A percentile compares a stretch with the other conserved stretches of the same genome.
Evolutionary conservation across 1,140 invertebrate genomes (phyloP).

Genomic region (Drosophila ananassae): DNA sequence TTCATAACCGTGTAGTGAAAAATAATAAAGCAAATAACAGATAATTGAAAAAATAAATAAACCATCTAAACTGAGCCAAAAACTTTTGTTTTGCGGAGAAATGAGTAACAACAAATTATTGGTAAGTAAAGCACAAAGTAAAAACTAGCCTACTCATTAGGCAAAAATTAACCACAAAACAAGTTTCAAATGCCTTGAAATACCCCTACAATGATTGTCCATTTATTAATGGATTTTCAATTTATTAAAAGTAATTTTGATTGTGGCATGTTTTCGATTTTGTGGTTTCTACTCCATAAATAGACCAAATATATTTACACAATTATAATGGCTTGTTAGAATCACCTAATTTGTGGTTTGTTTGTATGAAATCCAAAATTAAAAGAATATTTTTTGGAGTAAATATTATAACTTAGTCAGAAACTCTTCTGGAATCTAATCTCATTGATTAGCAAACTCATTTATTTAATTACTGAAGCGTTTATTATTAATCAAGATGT

Average conservation of each 20-base stretch:
- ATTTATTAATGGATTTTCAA: constrained; percentile 57
- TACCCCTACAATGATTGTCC: constrained; percentile 13
- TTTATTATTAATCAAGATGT: constrained; percentile 44
- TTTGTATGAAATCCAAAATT: neutral
- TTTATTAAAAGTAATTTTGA: constrained; percentile 29
- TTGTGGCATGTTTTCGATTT: constrained; percentile 9
- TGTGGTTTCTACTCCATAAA: constrained; percentile 31
- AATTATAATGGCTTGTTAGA: constrained; percentile 5
- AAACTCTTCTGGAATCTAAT: constrained; percentile 26
- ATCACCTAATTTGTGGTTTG: constrained; percentile 4
- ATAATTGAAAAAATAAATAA: constrained; percentile 18
- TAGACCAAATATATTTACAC: constrained; percentile 4
- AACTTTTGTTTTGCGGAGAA: constrained; percentile 75
- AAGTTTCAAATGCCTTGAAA: constrained; percentile 31
- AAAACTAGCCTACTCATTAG: constrained; percentile 16
- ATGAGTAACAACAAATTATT: constrained; percentile 78
- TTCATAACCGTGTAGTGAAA: constrained; percentile 50
- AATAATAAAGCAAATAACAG: constrained; percentile 25
- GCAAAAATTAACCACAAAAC: constrained; percentile 36
- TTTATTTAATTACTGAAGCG: constrained; percentile 37
- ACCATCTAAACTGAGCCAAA: constrained; percentile 37
- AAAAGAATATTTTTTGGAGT: neutral
- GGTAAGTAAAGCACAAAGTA: constrained; percentile 53
- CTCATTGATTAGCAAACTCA: constrained; percentile 37
- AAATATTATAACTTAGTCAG: neutral